A percentile compares a stretch with the other conserved stretches of the same genome.
Conservation (phyloP, 1,140 invertebrate genomes). For the Subanguina moxae region DNA sequence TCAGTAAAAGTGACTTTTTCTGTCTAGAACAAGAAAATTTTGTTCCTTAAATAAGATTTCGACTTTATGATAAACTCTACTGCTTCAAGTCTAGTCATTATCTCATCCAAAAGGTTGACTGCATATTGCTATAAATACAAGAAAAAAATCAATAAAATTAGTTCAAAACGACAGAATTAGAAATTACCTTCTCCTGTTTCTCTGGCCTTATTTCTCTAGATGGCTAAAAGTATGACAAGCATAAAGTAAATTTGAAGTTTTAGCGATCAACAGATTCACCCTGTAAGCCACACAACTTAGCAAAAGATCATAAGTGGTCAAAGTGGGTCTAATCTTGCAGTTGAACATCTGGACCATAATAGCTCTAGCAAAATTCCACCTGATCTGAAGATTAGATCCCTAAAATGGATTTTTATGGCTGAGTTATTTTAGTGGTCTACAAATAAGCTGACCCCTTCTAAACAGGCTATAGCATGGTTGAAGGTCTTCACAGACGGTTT, state of each 20-base stretch:
- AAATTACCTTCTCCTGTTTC: too few relatives aligned
- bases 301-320: not conserved
- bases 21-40: too few relatives aligned
- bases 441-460: not conserved
- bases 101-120: not conserved
- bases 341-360: not conserved
- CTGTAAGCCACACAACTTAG: too few relatives aligned
- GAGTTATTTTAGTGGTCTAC: too few relatives aligned
- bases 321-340: not conserved
- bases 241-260: too few relatives aligned
- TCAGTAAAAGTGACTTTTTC: not conserved
- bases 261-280: too few relatives aligned
- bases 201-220: too few relatives aligned
- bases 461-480: not conserved
- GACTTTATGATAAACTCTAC: not conserved
- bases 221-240: too few relatives aligned
- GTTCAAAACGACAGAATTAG: too few relatives aligned
- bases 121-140: not conserved
- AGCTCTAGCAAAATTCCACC: not conserved
- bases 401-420: not conserved
- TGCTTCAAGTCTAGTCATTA: not conserved
- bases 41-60: too few relatives aligned
- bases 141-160: too few relatives aligned
- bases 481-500: slow-evolving; percentile 2
- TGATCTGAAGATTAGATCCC: not conserved